A percentile compares a stretch with the other conserved stretches of the same genome.
Conservation (phyloP, 1,140 invertebrate species). For the Drosophila pseudoobscura region DNA sequence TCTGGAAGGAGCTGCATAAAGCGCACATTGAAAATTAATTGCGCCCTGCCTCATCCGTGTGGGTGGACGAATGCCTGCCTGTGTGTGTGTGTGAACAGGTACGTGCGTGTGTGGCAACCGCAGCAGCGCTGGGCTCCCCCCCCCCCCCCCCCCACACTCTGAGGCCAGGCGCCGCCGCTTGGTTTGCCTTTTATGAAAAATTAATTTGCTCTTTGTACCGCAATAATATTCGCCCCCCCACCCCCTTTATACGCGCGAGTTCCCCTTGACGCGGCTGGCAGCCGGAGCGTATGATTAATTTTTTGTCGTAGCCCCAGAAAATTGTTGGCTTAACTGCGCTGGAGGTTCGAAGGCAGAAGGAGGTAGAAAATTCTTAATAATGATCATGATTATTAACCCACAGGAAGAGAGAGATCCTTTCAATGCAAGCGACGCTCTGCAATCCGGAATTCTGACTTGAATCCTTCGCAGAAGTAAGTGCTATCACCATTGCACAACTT, state of each 20-base stretch:
- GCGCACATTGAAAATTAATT: conserved; percentile 78
- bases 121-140: neutral
- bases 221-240: conserved; percentile 63
- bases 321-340: conserved; percentile 25
- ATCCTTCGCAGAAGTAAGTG: too few relatives aligned
- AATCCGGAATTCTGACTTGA: too few relatives aligned
- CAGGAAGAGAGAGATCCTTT: too few relatives aligned
- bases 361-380: too few relatives aligned
- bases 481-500: conserved; percentile 7
- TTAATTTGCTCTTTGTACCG: conserved; percentile 78
- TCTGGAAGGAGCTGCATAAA: conserved; percentile 67
- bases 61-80: conserved; percentile 16
- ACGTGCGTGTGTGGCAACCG: conserved; percentile 46
- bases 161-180: conserved; percentile 20
- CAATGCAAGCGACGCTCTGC: too few relatives aligned
- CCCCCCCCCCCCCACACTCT: too few relatives aligned
- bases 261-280: conserved; percentile 66
- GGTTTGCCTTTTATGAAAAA: conserved; percentile 80
- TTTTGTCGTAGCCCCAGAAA: conserved; percentile 39
- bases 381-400: too few relatives aligned
- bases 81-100: conserved; percentile 12
- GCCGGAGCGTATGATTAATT: conserved; percentile 80
- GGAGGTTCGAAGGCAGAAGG: neutral
- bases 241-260: conserved; percentile 47
- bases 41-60: conserved; percentile 27